phyloP scores from a whole-genome alignment of 2,888 invertebrate species.

The Megalurothrips usitatus region DNA sequence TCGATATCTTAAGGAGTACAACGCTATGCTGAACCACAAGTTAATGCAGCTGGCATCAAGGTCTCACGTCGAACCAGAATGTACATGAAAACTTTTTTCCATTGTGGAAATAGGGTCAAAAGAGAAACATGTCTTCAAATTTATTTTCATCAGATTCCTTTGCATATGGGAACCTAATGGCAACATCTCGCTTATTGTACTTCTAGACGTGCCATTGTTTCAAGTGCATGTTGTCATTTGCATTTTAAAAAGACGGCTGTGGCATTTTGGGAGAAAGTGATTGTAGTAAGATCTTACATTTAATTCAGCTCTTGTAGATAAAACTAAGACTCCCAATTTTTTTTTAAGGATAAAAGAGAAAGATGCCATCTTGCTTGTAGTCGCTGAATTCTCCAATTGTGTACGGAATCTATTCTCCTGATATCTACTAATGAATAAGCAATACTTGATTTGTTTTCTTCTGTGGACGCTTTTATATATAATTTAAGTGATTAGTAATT shows the following conservation, averaged over 20 bases:
- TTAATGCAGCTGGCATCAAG: conserved; percentile 47
- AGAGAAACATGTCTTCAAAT: background rate
- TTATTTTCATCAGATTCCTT: background rate
- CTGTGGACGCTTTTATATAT: background rate
- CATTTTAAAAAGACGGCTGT: background rate
- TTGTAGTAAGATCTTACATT: too few species aligned
- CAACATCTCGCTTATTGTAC: too few species aligned
- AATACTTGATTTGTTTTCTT: background rate
- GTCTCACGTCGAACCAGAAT: conserved; percentile 6
- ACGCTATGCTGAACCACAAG: conserved; percentile 59
- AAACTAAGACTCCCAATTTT: too few species aligned
- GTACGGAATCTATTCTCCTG: background rate
- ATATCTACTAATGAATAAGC: background rate
- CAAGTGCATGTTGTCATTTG: background rate
- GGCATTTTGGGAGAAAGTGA: background rate
- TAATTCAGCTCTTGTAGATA: too few species aligned
- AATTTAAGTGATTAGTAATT: background rate
- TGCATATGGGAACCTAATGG: background rate
- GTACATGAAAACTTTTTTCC: background rate
- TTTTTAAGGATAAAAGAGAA: too few species aligned
- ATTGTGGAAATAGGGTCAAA: background rate
- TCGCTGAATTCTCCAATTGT: background rate
- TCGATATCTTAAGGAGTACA: conserved; percentile 61
- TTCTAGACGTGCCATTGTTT: background rate
- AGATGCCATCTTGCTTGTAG: too few species aligned